Evolutionary conservation across 2,888 invertebrate genomes (phyloP).

Genomic region (Hermaeophaga mercurialis): DNA sequence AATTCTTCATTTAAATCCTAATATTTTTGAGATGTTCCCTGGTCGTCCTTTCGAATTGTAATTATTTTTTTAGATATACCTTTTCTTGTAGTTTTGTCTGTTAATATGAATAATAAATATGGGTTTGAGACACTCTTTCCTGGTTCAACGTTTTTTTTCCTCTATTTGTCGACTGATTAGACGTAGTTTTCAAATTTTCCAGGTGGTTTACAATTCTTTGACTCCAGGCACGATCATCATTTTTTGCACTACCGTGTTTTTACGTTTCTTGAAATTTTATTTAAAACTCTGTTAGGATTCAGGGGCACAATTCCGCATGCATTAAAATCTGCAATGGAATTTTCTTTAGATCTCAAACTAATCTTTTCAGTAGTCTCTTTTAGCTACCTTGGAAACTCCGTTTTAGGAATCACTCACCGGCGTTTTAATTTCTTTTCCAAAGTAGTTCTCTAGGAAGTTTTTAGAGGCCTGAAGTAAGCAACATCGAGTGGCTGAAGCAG

Average conservation of each 20-base stretch:
- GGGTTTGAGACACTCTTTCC: slow-evolving; percentile 10
- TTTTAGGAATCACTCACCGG: slow-evolving; percentile 7
- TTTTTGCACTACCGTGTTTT: background rate
- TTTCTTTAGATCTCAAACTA: slow-evolving; percentile 10
- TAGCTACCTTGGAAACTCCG: slow-evolving; percentile 4
- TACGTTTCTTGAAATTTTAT: slow-evolving; percentile 10
- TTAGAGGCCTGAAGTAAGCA: slow-evolving; percentile 35
- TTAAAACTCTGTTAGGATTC: slow-evolving; percentile 8
- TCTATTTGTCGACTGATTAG: background rate
- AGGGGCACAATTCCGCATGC: slow-evolving; percentile 17
- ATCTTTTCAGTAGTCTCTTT: slow-evolving; percentile 13
- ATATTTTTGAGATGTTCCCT: too few species aligned
- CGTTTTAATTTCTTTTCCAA: slow-evolving; percentile 9
- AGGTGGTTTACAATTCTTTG: slow-evolving; percentile 9
- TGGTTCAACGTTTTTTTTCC: slow-evolving; percentile 16
- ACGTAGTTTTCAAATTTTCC: background rate
- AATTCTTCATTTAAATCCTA: too few species aligned
- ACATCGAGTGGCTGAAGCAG: slow-evolving; percentile 39
- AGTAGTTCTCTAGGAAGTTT: background rate
- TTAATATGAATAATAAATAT: slow-evolving; percentile 1
- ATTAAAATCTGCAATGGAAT: slow-evolving; percentile 16
- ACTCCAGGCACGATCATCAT: slow-evolving; percentile 1
- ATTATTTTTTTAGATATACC: background rate
- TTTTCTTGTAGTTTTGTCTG: slow-evolving; percentile 3
- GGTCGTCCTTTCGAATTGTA: too few species aligned